Percentiles rank a stretch among this genome's conserved stretches.
Conservation (phyloP, 2,113 vertebrate genomes). For the Cyprinodon brontotheroides region DNA sequence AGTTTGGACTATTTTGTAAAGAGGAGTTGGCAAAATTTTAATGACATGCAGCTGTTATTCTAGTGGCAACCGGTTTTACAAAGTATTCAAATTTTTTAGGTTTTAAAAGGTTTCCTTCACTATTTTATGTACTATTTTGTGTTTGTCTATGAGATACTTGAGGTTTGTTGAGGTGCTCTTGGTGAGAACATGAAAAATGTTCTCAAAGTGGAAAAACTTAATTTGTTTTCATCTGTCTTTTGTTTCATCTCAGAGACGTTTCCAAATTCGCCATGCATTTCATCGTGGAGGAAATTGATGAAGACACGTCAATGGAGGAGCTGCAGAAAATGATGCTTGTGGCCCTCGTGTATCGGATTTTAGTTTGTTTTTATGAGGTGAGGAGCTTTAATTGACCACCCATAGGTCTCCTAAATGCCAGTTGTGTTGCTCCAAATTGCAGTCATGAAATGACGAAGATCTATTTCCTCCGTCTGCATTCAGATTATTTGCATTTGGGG, state of each 20-base stretch:
- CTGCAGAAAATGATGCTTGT: conserved; percentile 99
- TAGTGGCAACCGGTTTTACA: too few species aligned
- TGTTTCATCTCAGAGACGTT: conserved; percentile 85
- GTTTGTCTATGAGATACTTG: not conserved
- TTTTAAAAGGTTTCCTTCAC: too few species aligned
- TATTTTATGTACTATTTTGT: not conserved
- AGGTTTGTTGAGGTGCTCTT: not conserved
- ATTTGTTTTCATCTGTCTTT: not conserved
- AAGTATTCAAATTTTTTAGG: too few species aligned
- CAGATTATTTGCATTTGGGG: conserved; percentile 99
- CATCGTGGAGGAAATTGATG: conserved; percentile 98
- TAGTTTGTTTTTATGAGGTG: conserved; percentile 99
- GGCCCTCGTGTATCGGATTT: conserved; percentile 93
- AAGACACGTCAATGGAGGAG: conserved; percentile 98
- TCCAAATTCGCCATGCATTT: conserved; percentile 99
- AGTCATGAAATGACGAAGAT: not conserved
- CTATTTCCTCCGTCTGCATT: conserved; percentile 15
- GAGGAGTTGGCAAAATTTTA: too few species aligned
- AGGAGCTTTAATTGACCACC: conserved; percentile 14
- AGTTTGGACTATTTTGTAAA: too few species aligned
- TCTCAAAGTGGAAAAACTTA: not conserved
- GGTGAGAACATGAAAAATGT: not conserved
- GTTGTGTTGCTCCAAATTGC: not conserved
- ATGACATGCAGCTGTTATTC: too few species aligned
- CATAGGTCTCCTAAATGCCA: not conserved